Evolutionary conservation across 2,113 vertebrate genomes (phyloP).

Genomic region (Perognathus longimembris): DNA sequence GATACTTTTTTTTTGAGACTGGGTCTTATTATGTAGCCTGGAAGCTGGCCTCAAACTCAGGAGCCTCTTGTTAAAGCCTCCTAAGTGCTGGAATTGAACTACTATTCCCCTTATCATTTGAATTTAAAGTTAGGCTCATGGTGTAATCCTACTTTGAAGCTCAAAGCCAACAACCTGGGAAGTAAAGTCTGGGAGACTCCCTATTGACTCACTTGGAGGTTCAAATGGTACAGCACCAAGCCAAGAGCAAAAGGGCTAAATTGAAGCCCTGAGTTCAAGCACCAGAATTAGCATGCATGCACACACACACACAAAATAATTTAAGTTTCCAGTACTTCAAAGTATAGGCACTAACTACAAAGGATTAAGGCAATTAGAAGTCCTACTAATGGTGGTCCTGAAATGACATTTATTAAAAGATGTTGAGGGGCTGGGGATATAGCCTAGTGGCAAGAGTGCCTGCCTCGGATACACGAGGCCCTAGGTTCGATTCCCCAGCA

Average conservation of each 20-base stretch:
- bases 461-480: no score
- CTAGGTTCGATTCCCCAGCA: no score
- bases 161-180: background rate
- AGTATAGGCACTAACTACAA: background rate
- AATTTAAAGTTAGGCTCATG: background rate
- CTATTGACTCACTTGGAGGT: no score
- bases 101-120: background rate
- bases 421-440: no score
- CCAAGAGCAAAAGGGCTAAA: no score
- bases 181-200: no score
- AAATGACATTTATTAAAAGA: slow-evolving; percentile 51
- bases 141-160: no score
- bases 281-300: no score
- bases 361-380: background rate
- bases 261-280: background rate
- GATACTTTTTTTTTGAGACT: background rate
- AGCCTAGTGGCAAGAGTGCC: no score
- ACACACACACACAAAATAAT: background rate
- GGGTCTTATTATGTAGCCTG: background rate
- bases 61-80: background rate
- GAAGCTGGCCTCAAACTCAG: background rate
- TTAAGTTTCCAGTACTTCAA: slow-evolving; percentile 28
- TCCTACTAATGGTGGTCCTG: slow-evolving; percentile 22
- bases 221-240: no score
- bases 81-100: no score